These are phyloP conservation scores for Callipepla squamata DNA, from an alignment of 2,113 vertebrate species.

Conservation along the genomic window DNA sequence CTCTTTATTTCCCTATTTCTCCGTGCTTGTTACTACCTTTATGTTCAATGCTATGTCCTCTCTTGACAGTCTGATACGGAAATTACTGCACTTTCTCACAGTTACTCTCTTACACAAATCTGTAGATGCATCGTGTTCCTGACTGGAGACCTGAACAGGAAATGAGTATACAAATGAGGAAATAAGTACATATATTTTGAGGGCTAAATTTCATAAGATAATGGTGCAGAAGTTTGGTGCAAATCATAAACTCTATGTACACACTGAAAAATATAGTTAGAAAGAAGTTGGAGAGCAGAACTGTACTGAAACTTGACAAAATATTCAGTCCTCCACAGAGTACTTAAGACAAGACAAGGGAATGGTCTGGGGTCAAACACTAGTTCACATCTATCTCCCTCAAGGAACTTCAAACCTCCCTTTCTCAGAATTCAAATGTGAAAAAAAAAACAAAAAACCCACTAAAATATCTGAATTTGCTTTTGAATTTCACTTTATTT, in stretches of 20 bases:
- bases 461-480: not conserved
- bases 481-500: not conserved
- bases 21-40: not conserved
- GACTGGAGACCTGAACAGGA: not conserved
- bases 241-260: not conserved
- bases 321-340: not conserved
- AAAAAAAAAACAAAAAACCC: not conserved
- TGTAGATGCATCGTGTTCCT: not conserved
- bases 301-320: not conserved
- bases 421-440: not conserved
- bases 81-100: not conserved
- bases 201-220: not conserved
- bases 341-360: accelerated
- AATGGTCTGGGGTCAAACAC: not conserved
- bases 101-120: not conserved
- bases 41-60: not conserved
- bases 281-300: not conserved
- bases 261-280: not conserved
- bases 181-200: not conserved
- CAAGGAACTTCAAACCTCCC: not conserved
- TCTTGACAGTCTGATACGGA: not conserved
- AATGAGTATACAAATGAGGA: not conserved
- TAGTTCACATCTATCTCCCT: not conserved
- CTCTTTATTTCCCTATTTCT: accelerated
- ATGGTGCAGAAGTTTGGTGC: not conserved